phyloP scores from a whole-genome alignment of 2,113 vertebrate species.

The Hyperopisus bebe region DNA sequence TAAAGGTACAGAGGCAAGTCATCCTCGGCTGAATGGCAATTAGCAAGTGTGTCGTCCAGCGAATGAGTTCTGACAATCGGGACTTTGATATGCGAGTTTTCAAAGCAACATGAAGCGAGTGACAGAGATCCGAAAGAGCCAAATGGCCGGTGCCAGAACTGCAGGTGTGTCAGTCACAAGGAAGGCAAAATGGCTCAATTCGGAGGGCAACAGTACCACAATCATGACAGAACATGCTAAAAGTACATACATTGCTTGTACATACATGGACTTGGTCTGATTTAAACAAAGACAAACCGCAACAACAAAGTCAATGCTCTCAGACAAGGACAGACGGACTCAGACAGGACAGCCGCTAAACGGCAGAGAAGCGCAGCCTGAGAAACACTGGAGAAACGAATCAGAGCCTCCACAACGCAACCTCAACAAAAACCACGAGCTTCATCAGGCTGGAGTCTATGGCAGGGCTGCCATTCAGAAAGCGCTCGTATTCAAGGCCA shows the following conservation, averaged over 20 bases:
- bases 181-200: neutral
- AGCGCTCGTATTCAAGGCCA: neutral
- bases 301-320: neutral
- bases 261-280: neutral
- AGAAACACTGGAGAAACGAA: neutral
- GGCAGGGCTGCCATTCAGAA: neutral
- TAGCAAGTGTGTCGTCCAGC: neutral
- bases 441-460: neutral
- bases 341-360: neutral
- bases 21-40: neutral
- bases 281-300: neutral
- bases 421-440: neutral
- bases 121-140: neutral
- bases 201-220: neutral
- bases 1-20: neutral
- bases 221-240: neutral
- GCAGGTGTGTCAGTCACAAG: neutral
- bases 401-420: neutral
- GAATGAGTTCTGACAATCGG: neutral
- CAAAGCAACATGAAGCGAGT: neutral
- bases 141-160: neutral
- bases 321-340: neutral
- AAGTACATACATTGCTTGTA: neutral
- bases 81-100: neutral
- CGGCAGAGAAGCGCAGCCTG: neutral